These are phyloP conservation scores for Equus quagga DNA, from an alignment of 2,113 vertebrate genomes.

Conservation along the genomic window DNA sequence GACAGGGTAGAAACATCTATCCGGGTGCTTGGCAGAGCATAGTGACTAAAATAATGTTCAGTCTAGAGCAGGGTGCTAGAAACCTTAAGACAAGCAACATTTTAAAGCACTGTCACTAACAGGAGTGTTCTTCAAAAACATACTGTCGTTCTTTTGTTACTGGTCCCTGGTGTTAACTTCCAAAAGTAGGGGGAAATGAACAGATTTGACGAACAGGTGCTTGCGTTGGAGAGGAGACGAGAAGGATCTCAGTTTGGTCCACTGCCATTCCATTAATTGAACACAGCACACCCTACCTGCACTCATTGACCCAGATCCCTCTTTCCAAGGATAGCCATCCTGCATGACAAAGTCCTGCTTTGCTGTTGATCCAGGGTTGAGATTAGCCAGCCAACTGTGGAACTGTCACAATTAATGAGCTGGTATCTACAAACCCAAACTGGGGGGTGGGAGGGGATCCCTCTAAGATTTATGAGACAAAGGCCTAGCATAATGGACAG, in stretches of 20 bases:
- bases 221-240: not conserved
- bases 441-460: not conserved
- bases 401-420: not conserved
- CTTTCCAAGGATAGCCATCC: not conserved
- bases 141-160: not conserved
- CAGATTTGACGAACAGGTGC: conserved; percentile 53
- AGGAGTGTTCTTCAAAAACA: not conserved
- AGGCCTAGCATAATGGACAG: not conserved
- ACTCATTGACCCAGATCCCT: conserved; percentile 7
- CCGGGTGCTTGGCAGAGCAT: not conserved
- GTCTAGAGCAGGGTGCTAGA: not conserved
- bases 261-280: not conserved
- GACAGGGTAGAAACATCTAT: not conserved
- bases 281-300: not conserved
- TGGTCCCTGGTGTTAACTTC: not conserved
- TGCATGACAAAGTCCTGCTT: not conserved
- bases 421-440: not conserved
- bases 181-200: not conserved
- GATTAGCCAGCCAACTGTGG: not conserved
- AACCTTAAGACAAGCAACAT: not conserved
- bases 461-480: not conserved
- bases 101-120: not conserved
- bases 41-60: not conserved
- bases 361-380: not conserved
- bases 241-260: not conserved